Conservation (phyloP, 2,113 vertebrate genomes). For the Scomber scombrus region DNA sequence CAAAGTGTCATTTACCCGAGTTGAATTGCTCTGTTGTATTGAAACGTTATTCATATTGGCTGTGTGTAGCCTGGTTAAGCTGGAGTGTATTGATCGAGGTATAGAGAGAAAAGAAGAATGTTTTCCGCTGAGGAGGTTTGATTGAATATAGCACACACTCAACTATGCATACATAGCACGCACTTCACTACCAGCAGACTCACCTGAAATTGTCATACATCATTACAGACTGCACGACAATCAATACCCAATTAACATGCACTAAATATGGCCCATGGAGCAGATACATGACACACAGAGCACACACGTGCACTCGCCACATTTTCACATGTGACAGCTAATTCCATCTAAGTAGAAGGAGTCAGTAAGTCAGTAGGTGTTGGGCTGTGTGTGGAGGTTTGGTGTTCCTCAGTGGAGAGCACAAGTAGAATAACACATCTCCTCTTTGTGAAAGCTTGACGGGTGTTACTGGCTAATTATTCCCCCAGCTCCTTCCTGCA, state of each 20-base stretch:
- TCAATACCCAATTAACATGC: constrained; percentile 75
- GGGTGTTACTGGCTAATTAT: constrained; percentile 85
- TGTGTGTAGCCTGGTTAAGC: constrained; percentile 49
- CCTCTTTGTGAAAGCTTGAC: constrained; percentile 76
- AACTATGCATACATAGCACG: too few relatives aligned
- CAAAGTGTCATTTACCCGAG: constrained; percentile 31
- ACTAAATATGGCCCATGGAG: constrained; percentile 57
- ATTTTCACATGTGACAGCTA: constrained; percentile 4
- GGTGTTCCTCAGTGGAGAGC: constrained; percentile 63
- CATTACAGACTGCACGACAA: constrained; percentile 47
- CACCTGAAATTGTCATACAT: constrained; percentile 63
- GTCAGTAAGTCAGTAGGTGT: constrained; percentile 39
- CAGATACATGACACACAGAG: constrained; percentile 14
- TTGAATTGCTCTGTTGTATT: constrained; percentile 22
- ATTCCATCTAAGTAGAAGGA: constrained; percentile 11
- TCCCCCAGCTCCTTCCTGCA: constrained; percentile 80
- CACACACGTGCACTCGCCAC: background rate
- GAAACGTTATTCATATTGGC: constrained; percentile 36
- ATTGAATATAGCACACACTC: constrained; percentile 58
- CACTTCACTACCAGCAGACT: constrained; percentile 25
- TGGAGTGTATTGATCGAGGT: constrained; percentile 42
- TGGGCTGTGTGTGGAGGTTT: constrained; percentile 29
- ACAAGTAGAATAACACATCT: constrained; percentile 75
- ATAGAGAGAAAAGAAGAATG: constrained; percentile 26
- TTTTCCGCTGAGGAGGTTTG: constrained; percentile 62